phyloP scores from a whole-genome alignment of 2,113 vertebrate species.

The Eudorcas thomsonii region DNA sequence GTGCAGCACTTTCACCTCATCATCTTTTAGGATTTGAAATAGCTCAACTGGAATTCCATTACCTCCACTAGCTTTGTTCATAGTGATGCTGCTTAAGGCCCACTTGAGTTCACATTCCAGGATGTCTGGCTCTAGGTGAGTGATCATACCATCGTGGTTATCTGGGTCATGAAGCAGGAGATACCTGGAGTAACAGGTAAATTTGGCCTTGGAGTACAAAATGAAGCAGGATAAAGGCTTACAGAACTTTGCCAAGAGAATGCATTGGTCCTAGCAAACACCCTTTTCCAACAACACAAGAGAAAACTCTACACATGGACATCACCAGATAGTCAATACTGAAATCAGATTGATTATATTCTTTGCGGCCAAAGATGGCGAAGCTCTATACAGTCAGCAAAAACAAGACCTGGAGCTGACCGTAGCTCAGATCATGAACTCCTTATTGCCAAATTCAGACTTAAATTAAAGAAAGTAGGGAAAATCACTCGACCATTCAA shows the following conservation, averaged over 20 bases:
- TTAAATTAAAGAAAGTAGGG: neutral
- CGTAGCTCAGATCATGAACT: neutral
- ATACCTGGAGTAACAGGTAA: neutral
- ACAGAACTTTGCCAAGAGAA: neutral
- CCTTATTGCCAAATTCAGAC: neutral
- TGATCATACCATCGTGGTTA: neutral
- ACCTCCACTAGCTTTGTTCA: neutral
- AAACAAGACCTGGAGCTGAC: neutral
- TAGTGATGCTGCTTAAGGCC: neutral
- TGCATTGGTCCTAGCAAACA: neutral
- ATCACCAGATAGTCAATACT: neutral
- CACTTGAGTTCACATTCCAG: neutral
- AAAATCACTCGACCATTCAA: neutral
- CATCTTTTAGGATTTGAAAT: neutral
- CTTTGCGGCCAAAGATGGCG: neutral
- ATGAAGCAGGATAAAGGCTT: neutral
- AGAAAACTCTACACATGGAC: neutral
- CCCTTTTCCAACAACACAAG: neutral
- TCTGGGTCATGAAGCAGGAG: neutral
- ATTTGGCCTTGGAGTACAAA: neutral
- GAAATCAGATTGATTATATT: neutral
- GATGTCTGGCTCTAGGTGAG: neutral
- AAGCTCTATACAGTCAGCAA: neutral
- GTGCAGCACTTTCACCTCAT: neutral
- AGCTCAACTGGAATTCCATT: neutral